Evolutionary conservation across 2,113 vertebrate genomes (phyloP).

Genomic region (Passer montanus): DNA sequence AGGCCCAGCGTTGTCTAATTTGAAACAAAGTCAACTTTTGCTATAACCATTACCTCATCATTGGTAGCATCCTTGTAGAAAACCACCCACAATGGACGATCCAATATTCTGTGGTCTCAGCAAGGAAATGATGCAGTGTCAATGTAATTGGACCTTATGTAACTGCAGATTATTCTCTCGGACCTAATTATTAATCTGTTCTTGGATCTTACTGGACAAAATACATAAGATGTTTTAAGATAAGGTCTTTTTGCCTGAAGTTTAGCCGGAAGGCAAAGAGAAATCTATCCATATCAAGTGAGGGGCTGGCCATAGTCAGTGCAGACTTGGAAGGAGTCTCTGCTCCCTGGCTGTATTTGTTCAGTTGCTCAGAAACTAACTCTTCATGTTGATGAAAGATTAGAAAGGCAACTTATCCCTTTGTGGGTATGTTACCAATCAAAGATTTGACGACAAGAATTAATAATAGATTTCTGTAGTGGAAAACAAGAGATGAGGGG

Average conservation of each 20-base stretch:
- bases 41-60: neutral
- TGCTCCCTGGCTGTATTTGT: neutral
- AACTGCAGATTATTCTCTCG: neutral
- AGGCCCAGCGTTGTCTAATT: neutral
- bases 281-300: neutral
- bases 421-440: neutral
- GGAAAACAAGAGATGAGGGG: neutral
- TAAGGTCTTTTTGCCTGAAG: neutral
- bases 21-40: constrained; percentile 15
- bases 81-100: neutral
- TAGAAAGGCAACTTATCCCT: neutral
- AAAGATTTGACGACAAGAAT: neutral
- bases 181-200: constrained; percentile 21
- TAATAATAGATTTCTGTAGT: neutral
- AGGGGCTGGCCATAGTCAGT: neutral
- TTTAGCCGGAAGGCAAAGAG: constrained; percentile 33
- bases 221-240: neutral
- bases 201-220: neutral
- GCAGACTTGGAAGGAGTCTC: neutral
- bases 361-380: neutral
- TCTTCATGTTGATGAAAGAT: neutral
- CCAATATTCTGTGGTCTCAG: neutral
- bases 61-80: neutral
- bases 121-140: neutral
- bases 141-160: neutral